Percentiles rank a stretch among this genome's conserved stretches.
These are phyloP conservation scores for Heliothis peltigera DNA, from an alignment of 2,888 invertebrate species.

Conservation along the genomic window DNA sequence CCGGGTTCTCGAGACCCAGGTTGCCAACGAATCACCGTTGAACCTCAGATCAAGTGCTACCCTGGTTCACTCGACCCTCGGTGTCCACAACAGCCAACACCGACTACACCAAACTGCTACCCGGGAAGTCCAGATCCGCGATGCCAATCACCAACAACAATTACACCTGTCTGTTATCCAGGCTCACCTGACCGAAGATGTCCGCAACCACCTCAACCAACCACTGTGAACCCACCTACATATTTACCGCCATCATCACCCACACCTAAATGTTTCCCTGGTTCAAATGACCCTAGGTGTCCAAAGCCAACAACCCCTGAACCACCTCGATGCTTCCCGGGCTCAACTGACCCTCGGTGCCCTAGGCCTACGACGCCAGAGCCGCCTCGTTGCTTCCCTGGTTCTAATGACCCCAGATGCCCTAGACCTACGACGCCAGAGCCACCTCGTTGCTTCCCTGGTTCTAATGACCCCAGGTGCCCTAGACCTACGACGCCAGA, in stretches of 20 bases:
- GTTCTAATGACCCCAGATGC: constrained; percentile 63
- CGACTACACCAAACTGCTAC: constrained; percentile 45
- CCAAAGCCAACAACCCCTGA: constrained; percentile 66
- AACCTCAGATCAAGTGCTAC: constrained; percentile 69
- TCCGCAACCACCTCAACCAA: constrained; percentile 52
- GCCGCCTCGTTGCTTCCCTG: constrained; percentile 69
- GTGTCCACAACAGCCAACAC: constrained; percentile 64
- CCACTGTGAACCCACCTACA: constrained; percentile 51
- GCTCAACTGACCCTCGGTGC: constrained; percentile 63
- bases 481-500: constrained; percentile 64
- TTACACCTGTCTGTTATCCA: constrained; percentile 46
- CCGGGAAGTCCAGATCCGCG: constrained; percentile 46
- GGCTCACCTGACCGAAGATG: constrained; percentile 56
- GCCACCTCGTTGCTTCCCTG: constrained; percentile 59
- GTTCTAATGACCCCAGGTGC: constrained; percentile 67
- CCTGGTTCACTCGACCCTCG: constrained; percentile 72
- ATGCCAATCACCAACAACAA: constrained; percentile 38
- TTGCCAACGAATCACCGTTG: constrained; percentile 72
- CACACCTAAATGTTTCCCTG: constrained; percentile 55
- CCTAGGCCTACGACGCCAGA: constrained; percentile 65
- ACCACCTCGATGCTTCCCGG: constrained; percentile 66
- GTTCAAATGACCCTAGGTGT: constrained; percentile 62
- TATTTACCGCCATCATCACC: constrained; percentile 69
- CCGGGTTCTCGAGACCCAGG: constrained; percentile 77
- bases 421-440: constrained; percentile 65